These are phyloP conservation scores for Lichenostomus cassidix DNA, from an alignment of 2,113 vertebrate genomes.

Conservation along the genomic window DNA sequence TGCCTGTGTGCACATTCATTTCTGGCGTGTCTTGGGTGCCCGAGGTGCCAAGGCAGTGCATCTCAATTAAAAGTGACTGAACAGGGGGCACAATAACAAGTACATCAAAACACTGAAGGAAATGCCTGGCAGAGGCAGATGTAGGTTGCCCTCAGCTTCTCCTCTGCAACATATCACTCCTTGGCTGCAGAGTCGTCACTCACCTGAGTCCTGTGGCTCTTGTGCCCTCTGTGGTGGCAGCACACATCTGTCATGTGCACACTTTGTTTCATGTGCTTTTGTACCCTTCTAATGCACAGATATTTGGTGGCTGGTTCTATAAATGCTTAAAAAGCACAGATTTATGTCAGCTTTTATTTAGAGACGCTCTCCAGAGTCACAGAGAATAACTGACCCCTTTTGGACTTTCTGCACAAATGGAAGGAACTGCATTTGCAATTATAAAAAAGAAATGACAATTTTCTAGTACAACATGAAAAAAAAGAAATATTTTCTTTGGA, in stretches of 20 bases:
- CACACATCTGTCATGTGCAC: rapidly evolving
- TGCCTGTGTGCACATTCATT: neutral
- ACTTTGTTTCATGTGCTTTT: rapidly evolving
- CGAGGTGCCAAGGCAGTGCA: neutral
- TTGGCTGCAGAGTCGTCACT: rapidly evolving
- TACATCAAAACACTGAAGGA: neutral
- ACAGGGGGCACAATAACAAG: neutral
- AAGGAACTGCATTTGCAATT: neutral
- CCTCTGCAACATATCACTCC: neutral
- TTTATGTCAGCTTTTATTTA: neutral
- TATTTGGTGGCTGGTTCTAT: neutral
- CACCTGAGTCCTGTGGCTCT: neutral
- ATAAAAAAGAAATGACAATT: neutral
- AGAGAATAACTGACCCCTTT: neutral
- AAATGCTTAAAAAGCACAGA: neutral
- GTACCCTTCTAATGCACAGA: neutral
- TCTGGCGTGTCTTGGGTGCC: neutral
- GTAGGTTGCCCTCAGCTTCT: neutral
- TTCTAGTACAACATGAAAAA: neutral
- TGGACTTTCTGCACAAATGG: neutral
- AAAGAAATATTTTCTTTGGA: neutral
- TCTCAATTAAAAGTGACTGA: neutral
- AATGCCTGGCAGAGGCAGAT: neutral
- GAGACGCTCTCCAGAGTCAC: neutral
- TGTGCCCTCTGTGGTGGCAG: too few species aligned